phyloP scores from a whole-genome alignment of 2,113 vertebrate genomes.

The Leucosticte australis region DNA sequence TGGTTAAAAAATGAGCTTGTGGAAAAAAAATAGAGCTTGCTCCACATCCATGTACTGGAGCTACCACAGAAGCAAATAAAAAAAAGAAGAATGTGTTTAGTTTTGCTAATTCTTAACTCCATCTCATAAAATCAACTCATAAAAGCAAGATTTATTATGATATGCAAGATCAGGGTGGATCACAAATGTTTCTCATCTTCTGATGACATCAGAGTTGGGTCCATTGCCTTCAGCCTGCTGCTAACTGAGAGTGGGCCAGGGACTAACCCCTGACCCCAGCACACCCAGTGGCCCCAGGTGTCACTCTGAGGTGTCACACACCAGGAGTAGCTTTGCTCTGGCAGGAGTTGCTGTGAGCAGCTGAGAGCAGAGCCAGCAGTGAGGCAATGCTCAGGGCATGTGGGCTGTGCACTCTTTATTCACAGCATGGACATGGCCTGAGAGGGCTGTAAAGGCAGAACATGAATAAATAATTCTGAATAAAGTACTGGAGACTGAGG shows the following conservation, averaged over 20 bases:
- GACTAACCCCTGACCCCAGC: background rate
- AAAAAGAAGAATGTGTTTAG: background rate
- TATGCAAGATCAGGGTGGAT: background rate
- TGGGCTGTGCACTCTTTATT: background rate
- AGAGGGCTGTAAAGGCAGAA: background rate
- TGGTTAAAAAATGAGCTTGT: background rate
- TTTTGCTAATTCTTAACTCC: background rate
- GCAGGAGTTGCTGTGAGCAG: background rate
- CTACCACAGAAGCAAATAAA: background rate
- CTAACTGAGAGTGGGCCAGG: too few relatives aligned
- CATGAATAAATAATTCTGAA: background rate
- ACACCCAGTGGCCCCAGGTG: background rate
- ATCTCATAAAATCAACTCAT: background rate
- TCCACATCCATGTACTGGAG: background rate
- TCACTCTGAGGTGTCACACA: background rate
- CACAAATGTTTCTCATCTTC: background rate
- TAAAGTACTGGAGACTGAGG: background rate
- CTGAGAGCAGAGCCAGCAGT: background rate
- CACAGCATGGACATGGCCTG: background rate
- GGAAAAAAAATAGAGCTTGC: background rate
- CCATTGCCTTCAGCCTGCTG: background rate
- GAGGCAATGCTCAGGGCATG: background rate
- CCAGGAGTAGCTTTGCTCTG: slow-evolving; percentile 9
- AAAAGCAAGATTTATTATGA: background rate
- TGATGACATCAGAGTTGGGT: background rate